Conservation (phyloP, 2,797 vertebrate genomes). For the Neoniphon sammara region DNA sequence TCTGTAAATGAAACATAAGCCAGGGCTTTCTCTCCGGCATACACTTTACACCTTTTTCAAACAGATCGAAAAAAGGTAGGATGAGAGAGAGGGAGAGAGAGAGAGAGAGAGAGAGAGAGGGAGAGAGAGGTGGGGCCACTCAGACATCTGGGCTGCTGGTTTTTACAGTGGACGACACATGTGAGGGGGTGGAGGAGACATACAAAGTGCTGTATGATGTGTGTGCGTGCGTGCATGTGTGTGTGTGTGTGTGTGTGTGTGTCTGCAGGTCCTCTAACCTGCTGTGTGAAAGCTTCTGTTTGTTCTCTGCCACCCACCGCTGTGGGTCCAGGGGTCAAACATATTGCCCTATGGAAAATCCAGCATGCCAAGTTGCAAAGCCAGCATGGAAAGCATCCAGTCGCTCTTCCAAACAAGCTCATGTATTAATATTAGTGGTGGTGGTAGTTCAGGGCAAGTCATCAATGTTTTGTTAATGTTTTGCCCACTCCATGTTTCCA, state of each 20-base stretch:
- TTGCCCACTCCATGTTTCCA: slow-evolving; percentile 22
- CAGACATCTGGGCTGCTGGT: slow-evolving; percentile 50
- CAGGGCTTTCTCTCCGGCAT: slow-evolving; percentile 37
- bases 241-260: slow-evolving; percentile 23
- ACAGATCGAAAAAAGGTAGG: slow-evolving; percentile 21
- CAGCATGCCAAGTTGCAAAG: slow-evolving; percentile 29
- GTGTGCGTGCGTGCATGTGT: background rate
- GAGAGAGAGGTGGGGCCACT: slow-evolving; percentile 22
- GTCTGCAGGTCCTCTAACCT: slow-evolving; percentile 32
- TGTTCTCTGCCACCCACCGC: slow-evolving; percentile 61
- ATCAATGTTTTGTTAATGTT: slow-evolving; percentile 55
- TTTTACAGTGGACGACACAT: slow-evolving; percentile 37
- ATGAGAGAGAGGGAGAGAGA: slow-evolving; percentile 1
- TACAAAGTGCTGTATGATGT: slow-evolving; percentile 39
- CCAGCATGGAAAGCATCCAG: slow-evolving; percentile 31
- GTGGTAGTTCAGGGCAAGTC: slow-evolving; percentile 39
- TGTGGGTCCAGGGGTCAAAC: slow-evolving; percentile 26
- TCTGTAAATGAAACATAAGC: slow-evolving; percentile 71
- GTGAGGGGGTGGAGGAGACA: slow-evolving; percentile 58
- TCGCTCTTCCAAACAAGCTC: slow-evolving; percentile 33
- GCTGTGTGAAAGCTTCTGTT: slow-evolving; percentile 44
- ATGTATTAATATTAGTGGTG: slow-evolving; percentile 67
- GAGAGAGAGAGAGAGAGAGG: too few relatives aligned
- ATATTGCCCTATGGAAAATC: slow-evolving; percentile 16
- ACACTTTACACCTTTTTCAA: slow-evolving; percentile 57